These are phyloP conservation scores for Sympetrum striolatum DNA, from an alignment of 2,888 invertebrate genomes.

Conservation along the genomic window DNA sequence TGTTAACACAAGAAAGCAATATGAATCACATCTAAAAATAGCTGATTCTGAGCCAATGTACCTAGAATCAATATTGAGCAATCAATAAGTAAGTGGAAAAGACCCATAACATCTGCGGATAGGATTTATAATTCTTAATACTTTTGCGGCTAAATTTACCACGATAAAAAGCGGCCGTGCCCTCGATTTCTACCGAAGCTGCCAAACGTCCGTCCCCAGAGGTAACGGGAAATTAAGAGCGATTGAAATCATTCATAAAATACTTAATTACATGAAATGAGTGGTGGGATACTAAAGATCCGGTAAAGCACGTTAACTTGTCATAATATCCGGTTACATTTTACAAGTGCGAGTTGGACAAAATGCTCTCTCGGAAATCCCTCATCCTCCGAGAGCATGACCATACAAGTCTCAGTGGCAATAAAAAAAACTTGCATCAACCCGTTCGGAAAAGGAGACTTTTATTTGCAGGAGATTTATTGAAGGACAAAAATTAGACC, in stretches of 20 bases:
- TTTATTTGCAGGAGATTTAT: constrained; percentile 11
- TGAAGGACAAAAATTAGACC: constrained; percentile 25
- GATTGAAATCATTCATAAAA: not conserved
- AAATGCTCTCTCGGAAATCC: not conserved
- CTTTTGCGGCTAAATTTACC: not conserved
- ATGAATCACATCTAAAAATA: too few relatives aligned
- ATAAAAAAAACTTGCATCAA: not conserved
- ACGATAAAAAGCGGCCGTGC: not conserved
- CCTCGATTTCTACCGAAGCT: not conserved
- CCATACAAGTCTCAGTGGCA: not conserved
- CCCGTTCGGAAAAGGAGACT: not conserved
- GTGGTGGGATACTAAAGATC: not conserved
- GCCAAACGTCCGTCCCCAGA: not conserved
- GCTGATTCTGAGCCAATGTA: too few relatives aligned
- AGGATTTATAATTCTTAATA: not conserved
- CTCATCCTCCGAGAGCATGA: not conserved
- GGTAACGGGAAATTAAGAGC: not conserved
- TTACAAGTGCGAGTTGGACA: too few relatives aligned
- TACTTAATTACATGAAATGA: not conserved
- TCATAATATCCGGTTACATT: too few relatives aligned
- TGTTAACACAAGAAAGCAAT: too few relatives aligned
- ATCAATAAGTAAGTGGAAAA: too few relatives aligned
- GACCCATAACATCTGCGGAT: too few relatives aligned
- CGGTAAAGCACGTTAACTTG: too few relatives aligned
- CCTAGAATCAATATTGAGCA: too few relatives aligned